Evolutionary conservation across 2,888 invertebrate species (phyloP), one percentile per base, ranked within the genome.

Genomic region (Branchinecta sandiegonensis): DNA sequence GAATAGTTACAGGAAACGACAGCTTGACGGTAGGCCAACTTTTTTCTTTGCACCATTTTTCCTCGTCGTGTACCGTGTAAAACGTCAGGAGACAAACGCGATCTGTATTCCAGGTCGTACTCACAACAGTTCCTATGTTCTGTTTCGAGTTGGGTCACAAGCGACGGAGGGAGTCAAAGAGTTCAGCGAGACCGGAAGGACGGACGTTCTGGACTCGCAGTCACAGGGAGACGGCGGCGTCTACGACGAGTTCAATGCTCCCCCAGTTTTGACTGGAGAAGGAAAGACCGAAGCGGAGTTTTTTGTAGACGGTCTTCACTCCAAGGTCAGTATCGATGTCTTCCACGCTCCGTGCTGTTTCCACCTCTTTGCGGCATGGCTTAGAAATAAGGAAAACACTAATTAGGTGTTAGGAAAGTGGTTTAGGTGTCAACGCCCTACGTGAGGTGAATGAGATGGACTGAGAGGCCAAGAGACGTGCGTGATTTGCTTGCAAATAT

Each of bases 301-400:
- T 79, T 91, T 93, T 77, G 88, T 92, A 56, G 93, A 94, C 78
- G 91, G 91, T 73, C 90, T 90, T 79, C 93, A 93, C 81, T 90
- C 91, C 65, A 83, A 86, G 81, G 89, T 88, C 77, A 81, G 63
- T 56, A 37, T 37, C 37, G 37, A 37, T 37, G 37, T 37, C 37
- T 37, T 37, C 37, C 37, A 37, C 37, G 37, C 37, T 37, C 37
- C 37, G 37, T 37, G 37, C 37, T 37, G 37, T 37, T 37, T 37
- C 37, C 37, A 37, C 37, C 37, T 37, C 37, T 37, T 37, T 37
- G 37, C 37, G 37, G 37, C 37, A 37, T 37, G 37, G 37, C 37
- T 37, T 37, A 37, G 37, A 37, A 37, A 37, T 37, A 37, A 37
- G 37, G 37, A 37, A 37, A 37, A 37, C 37, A 37, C 37, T 37